These are phyloP conservation scores for Labia minor DNA, from an alignment of 2,888 invertebrate species.

Conservation along the genomic window DNA sequence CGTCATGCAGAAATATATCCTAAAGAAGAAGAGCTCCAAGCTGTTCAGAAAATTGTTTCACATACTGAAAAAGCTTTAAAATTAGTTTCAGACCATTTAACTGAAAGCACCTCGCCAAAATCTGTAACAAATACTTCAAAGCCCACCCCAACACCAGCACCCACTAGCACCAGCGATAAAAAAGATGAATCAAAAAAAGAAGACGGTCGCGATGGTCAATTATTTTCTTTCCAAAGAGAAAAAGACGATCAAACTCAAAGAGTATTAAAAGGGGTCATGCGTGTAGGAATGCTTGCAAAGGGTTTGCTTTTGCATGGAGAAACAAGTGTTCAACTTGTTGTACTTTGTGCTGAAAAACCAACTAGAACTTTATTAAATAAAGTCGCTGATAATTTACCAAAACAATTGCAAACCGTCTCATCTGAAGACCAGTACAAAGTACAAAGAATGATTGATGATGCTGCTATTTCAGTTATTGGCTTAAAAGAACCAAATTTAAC, in stretches of 20 bases:
- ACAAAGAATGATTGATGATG: slow-evolving; percentile 71
- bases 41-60: slow-evolving; percentile 83
- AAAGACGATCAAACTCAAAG: slow-evolving; percentile 52
- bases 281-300: slow-evolving; percentile 84
- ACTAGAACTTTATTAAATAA: slow-evolving; percentile 74
- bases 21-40: slow-evolving; percentile 74
- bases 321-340: slow-evolving; percentile 80
- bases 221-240: slow-evolving; percentile 61
- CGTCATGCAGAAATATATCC: slow-evolving; percentile 92
- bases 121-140: not conserved
- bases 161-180: slow-evolving; percentile 28
- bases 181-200: slow-evolving; percentile 49
- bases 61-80: slow-evolving; percentile 91
- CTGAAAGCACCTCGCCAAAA: slow-evolving; percentile 41
- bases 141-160: not conserved
- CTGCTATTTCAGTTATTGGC: slow-evolving; percentile 73
- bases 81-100: slow-evolving; percentile 80
- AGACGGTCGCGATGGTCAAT: slow-evolving; percentile 70
- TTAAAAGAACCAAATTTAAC: slow-evolving; percentile 51
- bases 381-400: slow-evolving; percentile 73
- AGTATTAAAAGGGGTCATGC: slow-evolving; percentile 90
- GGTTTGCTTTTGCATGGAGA: slow-evolving; percentile 84
- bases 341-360: slow-evolving; percentile 89
- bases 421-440: slow-evolving; percentile 72
- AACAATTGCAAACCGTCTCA: slow-evolving; percentile 56